Conservation (phyloP, 1,140 invertebrate genomes). For the Drosophila arizonae region DNA sequence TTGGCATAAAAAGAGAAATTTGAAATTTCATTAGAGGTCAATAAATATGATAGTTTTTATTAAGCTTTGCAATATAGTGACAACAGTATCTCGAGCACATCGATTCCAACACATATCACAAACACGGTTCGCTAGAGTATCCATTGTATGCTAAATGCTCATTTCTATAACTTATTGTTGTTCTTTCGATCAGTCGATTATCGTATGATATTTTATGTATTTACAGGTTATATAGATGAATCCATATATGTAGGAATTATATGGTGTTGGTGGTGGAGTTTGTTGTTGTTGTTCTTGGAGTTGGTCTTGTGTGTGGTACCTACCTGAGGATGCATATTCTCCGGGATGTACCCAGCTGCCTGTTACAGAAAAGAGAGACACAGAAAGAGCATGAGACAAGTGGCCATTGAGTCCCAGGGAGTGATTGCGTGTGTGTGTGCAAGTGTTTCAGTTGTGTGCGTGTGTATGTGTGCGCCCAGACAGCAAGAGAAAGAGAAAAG, state of each 20-base stretch:
- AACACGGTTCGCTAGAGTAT: slow-evolving; percentile 18
- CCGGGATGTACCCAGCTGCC: slow-evolving; percentile 98
- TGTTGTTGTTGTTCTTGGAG: slow-evolving; percentile 55
- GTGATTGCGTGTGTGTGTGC: slow-evolving; percentile 10
- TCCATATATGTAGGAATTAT: slow-evolving; percentile 80
- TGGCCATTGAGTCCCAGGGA: slow-evolving; percentile 15
- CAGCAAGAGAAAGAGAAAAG: slow-evolving; percentile 2
- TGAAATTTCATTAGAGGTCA: slow-evolving; percentile 69
- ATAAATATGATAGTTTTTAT: slow-evolving; percentile 61
- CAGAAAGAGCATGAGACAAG: slow-evolving; percentile 9
- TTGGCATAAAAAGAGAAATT: slow-evolving; percentile 74
- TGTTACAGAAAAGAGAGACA: slow-evolving; percentile 78
- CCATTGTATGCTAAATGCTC: slow-evolving; percentile 12
- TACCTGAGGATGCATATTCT: slow-evolving; percentile 99
- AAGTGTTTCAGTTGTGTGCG: background rate
- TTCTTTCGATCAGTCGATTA: slow-evolving; percentile 54
- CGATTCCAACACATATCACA: slow-evolving; percentile 66
- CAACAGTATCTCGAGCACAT: slow-evolving; percentile 57
- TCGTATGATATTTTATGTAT: slow-evolving; percentile 81
- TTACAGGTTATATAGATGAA: slow-evolving; percentile 83
- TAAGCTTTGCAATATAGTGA: slow-evolving; percentile 42
- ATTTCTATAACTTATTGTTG: slow-evolving; percentile 6
- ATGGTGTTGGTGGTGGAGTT: slow-evolving; percentile 64
- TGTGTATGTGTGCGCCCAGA: slow-evolving; percentile 3
- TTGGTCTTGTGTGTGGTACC: slow-evolving; percentile 83